Evolutionary conservation across 1,140 invertebrate genomes (phyloP).

Genomic region (Drosophila asahinai): DNA sequence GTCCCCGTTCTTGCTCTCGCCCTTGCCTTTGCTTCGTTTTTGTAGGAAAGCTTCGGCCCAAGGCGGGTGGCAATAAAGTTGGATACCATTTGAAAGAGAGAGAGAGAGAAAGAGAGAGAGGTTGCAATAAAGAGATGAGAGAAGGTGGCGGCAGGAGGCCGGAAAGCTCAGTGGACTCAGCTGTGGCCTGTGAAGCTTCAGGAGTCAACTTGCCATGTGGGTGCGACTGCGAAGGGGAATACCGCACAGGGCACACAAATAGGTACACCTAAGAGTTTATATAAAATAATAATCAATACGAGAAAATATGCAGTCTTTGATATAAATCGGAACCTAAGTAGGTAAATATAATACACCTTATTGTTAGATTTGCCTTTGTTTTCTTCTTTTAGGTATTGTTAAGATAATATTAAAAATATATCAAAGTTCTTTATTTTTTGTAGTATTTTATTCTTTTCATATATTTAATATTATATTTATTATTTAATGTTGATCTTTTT

Average conservation of each 20-base stretch:
- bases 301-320: background rate
- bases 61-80: background rate
- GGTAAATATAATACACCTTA: too few relatives aligned
- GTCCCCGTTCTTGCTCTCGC: background rate
- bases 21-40: background rate
- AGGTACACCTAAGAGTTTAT: background rate
- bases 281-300: background rate
- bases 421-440: too few relatives aligned
- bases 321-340: too few relatives aligned
- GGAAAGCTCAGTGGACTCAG: constrained; percentile 52
- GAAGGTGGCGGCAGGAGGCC: constrained; percentile 9
- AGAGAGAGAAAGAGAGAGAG: background rate
- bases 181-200: constrained; percentile 56
- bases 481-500: too few relatives aligned
- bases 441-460: too few relatives aligned
- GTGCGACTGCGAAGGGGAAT: constrained; percentile 30
- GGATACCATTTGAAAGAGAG: too few relatives aligned
- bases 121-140: background rate
- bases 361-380: too few relatives aligned
- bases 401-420: too few relatives aligned
- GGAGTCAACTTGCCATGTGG: constrained; percentile 53
- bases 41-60: constrained; percentile 12
- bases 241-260: background rate
- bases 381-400: too few relatives aligned
- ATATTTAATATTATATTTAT: too few relatives aligned